Conservation (phyloP, 1,140 invertebrate genomes). For the Ceratina calcarata region DNA sequence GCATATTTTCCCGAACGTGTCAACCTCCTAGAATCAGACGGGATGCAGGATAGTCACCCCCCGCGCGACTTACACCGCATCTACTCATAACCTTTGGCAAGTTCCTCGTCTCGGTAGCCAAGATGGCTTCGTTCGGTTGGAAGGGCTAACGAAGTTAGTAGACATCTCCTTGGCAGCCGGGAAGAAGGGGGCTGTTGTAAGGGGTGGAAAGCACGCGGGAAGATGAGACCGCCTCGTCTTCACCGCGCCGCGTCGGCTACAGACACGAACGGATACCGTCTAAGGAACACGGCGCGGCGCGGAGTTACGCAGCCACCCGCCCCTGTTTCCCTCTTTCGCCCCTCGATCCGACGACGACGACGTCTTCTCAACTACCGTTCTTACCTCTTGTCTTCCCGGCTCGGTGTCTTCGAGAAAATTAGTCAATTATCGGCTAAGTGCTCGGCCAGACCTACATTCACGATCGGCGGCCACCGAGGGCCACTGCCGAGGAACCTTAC, state of each 20-base stretch:
- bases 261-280: slow-evolving; percentile 52
- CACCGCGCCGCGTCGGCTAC: slow-evolving; percentile 39
- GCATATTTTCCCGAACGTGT: too few species aligned
- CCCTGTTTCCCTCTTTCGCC: slow-evolving; percentile 14
- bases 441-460: slow-evolving; percentile 75
- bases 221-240: slow-evolving; percentile 59
- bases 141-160: slow-evolving; percentile 77
- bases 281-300: slow-evolving; percentile 38
- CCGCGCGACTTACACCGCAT: slow-evolving; percentile 60
- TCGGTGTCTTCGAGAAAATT: slow-evolving; percentile 73
- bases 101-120: slow-evolving; percentile 68
- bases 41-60: slow-evolving; percentile 25
- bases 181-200: slow-evolving; percentile 51
- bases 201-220: slow-evolving; percentile 45
- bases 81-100: slow-evolving; percentile 60
- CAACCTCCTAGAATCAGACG: background rate
- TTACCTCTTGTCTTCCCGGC: slow-evolving; percentile 46
- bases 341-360: slow-evolving; percentile 1
- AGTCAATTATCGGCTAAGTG: slow-evolving; percentile 80
- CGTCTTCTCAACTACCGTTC: slow-evolving; percentile 4
- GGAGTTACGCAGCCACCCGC: slow-evolving; percentile 38
- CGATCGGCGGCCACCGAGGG: slow-evolving; percentile 59
- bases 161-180: slow-evolving; percentile 67
- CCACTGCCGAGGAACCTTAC: slow-evolving; percentile 22
- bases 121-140: slow-evolving; percentile 76